Base-by-base conservation (phyloP, 2,797 vertebrate genomes). In the Rhinogobio ventralis region DNA sequence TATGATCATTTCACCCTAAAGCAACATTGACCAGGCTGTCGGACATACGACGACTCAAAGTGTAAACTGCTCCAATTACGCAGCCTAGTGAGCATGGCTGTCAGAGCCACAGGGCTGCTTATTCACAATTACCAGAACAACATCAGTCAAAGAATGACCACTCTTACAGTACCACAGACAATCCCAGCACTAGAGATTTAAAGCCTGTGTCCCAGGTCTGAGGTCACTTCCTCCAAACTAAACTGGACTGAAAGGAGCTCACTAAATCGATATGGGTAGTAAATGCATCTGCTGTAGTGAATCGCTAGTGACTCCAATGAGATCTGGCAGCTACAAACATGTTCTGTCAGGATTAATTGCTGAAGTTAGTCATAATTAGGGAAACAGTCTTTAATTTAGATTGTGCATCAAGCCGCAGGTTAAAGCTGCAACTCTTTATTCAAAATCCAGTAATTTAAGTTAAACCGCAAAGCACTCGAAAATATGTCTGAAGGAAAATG, bases 381-480 rank as follows among this genome's bases (percentile, higher is more conserved):
- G 64, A 78, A 84, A 69, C 49, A 45, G 17, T 30, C 19, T 77
- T 77, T 68, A 68, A 42, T 68, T 30, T 45, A 49, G 15, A 66
- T 64, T 19, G 60, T 57, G n/a, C 11, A 75, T 23, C 23, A 83
- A 53, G 36, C 46, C 13, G 7, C 7, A 79, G 76, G 30, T 66
- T 53, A 57, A 84, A 49, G 76, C 77, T 20, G 20, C 42, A 71
- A 57, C n/a, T 81, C 30, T 64, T 71, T 57, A 68, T 42, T 33
- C 14, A 42, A 55, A 84, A 85, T 51, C 15, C 53, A 11, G 19
- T 42, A 20, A 66, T 13, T 82, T 10, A 39, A 73, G 60, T 55
- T 51, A 76, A 77, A 77, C 64, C 45, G 77, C 85, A 3, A 71
- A 90, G 92, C 91, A 91, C 91, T 93, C 92, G 90, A 88, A 89